Evolutionary conservation across 2,797 vertebrate species (phyloP).

Genomic region (Ctenopoma kingsleyae): DNA sequence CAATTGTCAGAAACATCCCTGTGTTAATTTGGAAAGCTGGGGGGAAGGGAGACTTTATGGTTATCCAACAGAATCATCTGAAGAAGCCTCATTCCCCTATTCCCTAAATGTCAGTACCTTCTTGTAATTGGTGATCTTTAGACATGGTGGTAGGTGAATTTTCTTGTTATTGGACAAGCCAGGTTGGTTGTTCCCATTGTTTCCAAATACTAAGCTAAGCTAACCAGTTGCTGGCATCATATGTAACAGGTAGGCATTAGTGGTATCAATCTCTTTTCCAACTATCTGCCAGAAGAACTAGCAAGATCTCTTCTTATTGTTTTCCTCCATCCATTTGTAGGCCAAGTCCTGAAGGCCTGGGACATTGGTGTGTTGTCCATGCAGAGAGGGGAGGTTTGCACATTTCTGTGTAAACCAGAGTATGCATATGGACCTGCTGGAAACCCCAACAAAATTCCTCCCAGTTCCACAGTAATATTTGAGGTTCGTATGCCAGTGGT

Average conservation of each 20-base stretch:
- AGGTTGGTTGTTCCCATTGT: not conserved
- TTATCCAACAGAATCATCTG: too few relatives aligned
- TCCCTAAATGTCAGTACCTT: too few relatives aligned
- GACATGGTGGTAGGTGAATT: not conserved
- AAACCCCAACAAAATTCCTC: conserved; percentile 92
- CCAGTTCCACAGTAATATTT: conserved; percentile 91
- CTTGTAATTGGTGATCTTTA: not conserved
- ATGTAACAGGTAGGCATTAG: not conserved
- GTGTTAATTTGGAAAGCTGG: too few relatives aligned
- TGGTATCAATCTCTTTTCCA: not conserved
- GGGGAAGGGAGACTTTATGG: too few relatives aligned
- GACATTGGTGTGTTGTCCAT: conserved; percentile 93
- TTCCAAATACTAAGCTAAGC: conserved; percentile 3
- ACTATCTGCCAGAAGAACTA: not conserved
- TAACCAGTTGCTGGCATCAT: not conserved
- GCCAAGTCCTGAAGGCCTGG: conserved; percentile 96
- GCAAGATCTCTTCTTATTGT: not conserved
- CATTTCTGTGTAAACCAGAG: conserved; percentile 91
- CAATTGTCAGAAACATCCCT: too few relatives aligned
- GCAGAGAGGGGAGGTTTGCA: conserved; percentile 93
- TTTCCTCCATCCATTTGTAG: conserved; percentile 74
- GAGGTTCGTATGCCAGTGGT: conserved; percentile 83
- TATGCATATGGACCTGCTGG: conserved; percentile 92
- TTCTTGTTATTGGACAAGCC: not conserved
- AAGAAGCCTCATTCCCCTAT: too few relatives aligned